These are phyloP conservation scores for Drosophila bocqueti DNA, from an alignment of 1,140 invertebrate species.

Conservation along the genomic window DNA sequence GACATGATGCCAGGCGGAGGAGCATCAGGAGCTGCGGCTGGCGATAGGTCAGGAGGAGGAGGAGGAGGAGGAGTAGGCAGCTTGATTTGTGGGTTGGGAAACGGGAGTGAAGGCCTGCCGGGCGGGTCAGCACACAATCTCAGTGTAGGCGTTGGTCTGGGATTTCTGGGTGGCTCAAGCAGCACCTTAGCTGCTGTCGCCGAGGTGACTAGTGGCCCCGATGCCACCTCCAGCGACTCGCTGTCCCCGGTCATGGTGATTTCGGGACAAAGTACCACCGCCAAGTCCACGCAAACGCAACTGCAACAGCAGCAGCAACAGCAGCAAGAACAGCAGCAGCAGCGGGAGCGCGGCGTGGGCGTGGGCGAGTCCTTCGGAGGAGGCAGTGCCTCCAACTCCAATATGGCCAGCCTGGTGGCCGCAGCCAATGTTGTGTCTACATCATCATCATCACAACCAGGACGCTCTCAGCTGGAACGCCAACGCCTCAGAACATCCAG, in stretches of 20 bases:
- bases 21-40: not conserved
- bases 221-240: slow-evolving; percentile 55
- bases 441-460: slow-evolving; percentile 26
- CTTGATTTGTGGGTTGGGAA: not conserved
- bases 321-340: slow-evolving; percentile 1
- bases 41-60: not conserved
- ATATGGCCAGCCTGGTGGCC: slow-evolving; percentile 17
- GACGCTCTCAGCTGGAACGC: slow-evolving; percentile 42
- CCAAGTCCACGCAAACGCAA: slow-evolving; percentile 13
- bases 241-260: slow-evolving; percentile 7
- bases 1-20: slow-evolving; percentile 1
- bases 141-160: slow-evolving; percentile 26
- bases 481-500: slow-evolving; percentile 83
- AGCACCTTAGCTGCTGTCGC: slow-evolving; percentile 60
- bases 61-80: not conserved
- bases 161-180: slow-evolving; percentile 56
- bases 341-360: slow-evolving; percentile 66
- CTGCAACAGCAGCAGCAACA: slow-evolving; percentile 10
- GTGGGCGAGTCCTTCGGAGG: slow-evolving; percentile 56
- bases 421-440: slow-evolving; percentile 1
- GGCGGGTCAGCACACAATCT: slow-evolving; percentile 24
- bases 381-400: slow-evolving; percentile 12
- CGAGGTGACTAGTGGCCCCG: slow-evolving; percentile 67
- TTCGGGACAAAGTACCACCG: slow-evolving; percentile 1
- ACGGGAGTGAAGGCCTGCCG: slow-evolving; percentile 20